Conservation (phyloP, 2,797 vertebrate species). For the Pampus argenteus region DNA sequence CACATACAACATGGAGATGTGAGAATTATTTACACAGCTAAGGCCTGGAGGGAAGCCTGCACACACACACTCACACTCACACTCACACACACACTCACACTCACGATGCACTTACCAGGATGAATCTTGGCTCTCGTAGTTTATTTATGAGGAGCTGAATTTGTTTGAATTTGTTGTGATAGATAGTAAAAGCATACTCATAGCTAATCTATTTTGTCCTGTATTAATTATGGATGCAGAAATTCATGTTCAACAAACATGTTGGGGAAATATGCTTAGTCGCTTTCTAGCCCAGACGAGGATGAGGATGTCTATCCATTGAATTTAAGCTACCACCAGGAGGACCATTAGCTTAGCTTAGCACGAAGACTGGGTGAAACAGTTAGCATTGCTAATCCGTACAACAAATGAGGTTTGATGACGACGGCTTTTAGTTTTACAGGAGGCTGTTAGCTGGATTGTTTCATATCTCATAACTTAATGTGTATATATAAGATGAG, state of each 20-base stretch:
- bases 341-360: no score
- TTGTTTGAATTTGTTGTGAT: no score
- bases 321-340: no score
- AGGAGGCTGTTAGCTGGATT: no score
- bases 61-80: constrained; percentile 2
- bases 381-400: background rate
- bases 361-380: background rate
- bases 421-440: no score
- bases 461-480: background rate
- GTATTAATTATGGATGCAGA: background rate
- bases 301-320: no score
- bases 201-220: background rate
- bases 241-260: no score
- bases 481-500: background rate
- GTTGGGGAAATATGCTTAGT: no score
- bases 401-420: no score
- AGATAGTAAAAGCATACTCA: background rate
- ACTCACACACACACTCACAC: constrained; percentile 11
- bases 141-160: background rate
- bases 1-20: background rate
- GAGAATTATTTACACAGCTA: constrained; percentile 24
- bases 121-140: constrained; percentile 1
- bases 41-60: background rate
- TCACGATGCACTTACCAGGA: background rate
- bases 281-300: no score